phyloP scores from a whole-genome alignment of 2,113 vertebrate species.

The Pavo muticus region DNA sequence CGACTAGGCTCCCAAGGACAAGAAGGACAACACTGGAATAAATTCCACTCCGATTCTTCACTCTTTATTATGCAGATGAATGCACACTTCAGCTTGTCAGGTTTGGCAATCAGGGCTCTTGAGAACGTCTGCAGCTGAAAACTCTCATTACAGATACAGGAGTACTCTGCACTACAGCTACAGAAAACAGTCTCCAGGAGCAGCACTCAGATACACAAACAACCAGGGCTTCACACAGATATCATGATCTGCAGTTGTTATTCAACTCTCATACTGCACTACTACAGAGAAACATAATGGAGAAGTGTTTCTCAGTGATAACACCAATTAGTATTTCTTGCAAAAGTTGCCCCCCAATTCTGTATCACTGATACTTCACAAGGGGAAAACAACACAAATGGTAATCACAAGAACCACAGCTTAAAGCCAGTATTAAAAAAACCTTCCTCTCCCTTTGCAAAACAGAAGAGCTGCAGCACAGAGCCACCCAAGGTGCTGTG shows the following conservation, averaged over 20 bases:
- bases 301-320: background rate
- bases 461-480: background rate
- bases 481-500: fast-evolving
- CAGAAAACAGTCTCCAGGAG: background rate
- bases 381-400: fast-evolving
- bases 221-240: background rate
- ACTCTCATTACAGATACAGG: background rate
- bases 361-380: background rate
- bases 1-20: conserved; percentile 39
- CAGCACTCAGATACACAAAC: background rate
- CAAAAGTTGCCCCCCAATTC: background rate
- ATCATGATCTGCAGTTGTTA: background rate
- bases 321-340: background rate
- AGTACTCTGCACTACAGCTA: background rate
- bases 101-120: conserved; percentile 34
- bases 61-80: conserved; percentile 63
- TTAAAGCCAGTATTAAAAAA: background rate
- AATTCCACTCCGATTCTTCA: conserved; percentile 4
- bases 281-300: background rate
- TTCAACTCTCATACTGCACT: background rate
- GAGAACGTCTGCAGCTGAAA: conserved; percentile 20
- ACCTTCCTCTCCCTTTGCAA: background rate
- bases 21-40: conserved; percentile 16
- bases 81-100: conserved; percentile 24
- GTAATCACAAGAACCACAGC: background rate